Percentiles rank a stretch among this genome's conserved stretches.
Conservation (phyloP, 2,797 vertebrate genomes). For the Channallabes apus region DNA sequence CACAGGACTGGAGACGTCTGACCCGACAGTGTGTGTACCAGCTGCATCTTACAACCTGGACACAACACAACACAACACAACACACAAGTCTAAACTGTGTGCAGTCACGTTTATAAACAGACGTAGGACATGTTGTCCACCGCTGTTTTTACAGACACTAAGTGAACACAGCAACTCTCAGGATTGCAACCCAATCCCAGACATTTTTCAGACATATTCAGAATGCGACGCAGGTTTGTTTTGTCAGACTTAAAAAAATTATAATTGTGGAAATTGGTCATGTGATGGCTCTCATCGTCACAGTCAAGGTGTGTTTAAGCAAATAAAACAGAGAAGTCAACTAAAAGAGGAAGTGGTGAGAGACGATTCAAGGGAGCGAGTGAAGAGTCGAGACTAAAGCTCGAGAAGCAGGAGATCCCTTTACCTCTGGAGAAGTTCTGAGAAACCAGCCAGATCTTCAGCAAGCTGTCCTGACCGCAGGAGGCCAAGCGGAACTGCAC, state of each 20-base stretch:
- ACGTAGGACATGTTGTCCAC: no score
- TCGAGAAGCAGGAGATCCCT: background rate
- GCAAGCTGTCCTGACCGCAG: slow-evolving; percentile 88
- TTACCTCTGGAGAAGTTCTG: slow-evolving; percentile 74
- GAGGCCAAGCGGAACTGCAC: slow-evolving; percentile 83
- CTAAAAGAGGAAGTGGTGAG: background rate
- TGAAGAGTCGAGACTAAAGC: background rate
- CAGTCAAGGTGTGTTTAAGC: background rate
- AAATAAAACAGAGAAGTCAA: background rate
- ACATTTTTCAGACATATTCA: no score
- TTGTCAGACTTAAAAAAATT: no score
- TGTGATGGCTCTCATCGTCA: no score
- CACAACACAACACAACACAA: slow-evolving; percentile 22
- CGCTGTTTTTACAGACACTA: no score
- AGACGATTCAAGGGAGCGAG: background rate
- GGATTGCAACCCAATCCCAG: no score
- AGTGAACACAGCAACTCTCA: no score
- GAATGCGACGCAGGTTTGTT: no score
- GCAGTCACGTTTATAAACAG: no score
- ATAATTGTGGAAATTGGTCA: no score
- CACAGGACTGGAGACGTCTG: slow-evolving; percentile 88
- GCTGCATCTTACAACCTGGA: slow-evolving; percentile 81
- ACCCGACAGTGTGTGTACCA: slow-evolving; percentile 73
- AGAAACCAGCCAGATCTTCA: slow-evolving; percentile 87
- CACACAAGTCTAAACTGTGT: no score